These are phyloP conservation scores for Tryphoninae sp. DNA, from an alignment of 2,888 invertebrate species.

Conservation along the genomic window DNA sequence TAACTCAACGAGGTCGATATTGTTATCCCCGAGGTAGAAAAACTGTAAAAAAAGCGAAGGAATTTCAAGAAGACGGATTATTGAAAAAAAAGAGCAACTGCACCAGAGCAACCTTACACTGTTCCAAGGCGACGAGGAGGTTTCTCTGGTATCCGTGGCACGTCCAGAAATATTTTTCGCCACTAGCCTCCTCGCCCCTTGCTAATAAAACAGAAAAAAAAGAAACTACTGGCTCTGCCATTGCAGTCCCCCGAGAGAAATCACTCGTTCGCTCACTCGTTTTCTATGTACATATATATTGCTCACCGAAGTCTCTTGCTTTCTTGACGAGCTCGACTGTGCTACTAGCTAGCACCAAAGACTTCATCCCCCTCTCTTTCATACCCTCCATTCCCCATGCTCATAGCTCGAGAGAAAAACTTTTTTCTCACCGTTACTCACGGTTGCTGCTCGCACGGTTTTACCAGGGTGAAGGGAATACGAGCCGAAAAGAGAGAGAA, in stretches of 20 bases:
- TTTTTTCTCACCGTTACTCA: conserved; percentile 38
- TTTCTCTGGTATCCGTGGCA: not conserved
- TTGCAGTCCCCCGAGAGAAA: conserved; percentile 39
- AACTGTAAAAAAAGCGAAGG: not conserved
- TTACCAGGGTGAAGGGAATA: not conserved
- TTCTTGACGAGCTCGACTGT: conserved; percentile 16
- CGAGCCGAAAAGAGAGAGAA: not conserved
- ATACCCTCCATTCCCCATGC: not conserved
- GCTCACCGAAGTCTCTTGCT: not conserved
- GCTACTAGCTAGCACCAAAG: conserved; percentile 6
- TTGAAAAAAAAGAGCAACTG: not conserved
- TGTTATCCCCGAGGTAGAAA: not conserved
- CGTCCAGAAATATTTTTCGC: conserved; percentile 12
- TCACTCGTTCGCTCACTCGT: conserved; percentile 16
- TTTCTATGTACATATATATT: conserved; percentile 6
- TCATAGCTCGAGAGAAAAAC: conserved; percentile 26
- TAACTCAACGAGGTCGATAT: not conserved
- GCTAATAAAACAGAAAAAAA: not conserved
- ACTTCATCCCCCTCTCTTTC: not conserved
- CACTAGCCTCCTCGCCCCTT: not conserved
- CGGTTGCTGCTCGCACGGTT: conserved; percentile 33
- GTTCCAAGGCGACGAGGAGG: not conserved
- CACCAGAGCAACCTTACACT: not conserved
- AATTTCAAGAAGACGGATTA: not conserved
- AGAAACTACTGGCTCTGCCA: not conserved